phyloP scores from a whole-genome alignment of 2,797 vertebrate genomes.

The Crypturellus tataupa region DNA sequence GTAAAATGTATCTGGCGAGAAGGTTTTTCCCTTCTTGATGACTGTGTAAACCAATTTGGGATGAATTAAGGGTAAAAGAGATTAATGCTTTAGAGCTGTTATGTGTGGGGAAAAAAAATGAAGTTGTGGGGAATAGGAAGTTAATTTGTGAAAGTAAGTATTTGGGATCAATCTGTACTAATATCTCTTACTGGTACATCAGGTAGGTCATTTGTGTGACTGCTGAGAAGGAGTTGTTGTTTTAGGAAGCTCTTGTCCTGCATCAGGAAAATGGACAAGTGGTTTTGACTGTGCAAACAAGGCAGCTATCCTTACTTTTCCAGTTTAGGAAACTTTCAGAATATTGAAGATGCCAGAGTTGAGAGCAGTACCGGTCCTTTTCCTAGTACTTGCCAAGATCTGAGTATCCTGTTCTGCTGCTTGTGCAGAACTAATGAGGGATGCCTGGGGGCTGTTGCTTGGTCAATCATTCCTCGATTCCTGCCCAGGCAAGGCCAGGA shows the following conservation, averaged over 20 bases:
- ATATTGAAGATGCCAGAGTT: neutral
- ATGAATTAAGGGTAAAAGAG: neutral
- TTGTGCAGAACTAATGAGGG: neutral
- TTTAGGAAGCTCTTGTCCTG: neutral
- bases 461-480: rapidly evolving
- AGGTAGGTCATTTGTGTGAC: neutral
- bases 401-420: neutral
- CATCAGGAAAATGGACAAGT: neutral
- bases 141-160: neutral
- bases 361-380: neutral
- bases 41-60: neutral
- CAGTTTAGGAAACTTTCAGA: neutral
- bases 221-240: neutral
- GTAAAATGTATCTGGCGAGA: neutral
- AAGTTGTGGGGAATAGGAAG: neutral
- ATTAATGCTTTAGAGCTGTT: neutral
- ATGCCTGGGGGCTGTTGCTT: neutral
- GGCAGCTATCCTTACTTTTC: neutral
- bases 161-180: neutral
- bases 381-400: neutral
- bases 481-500: neutral
- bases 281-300: no score
- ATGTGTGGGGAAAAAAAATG: rapidly evolving
- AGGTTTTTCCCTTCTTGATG: neutral
- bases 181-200: neutral